Evolutionary conservation across 2,888 invertebrate species (phyloP).

Genomic region (Caenorhabditis japonica): DNA sequence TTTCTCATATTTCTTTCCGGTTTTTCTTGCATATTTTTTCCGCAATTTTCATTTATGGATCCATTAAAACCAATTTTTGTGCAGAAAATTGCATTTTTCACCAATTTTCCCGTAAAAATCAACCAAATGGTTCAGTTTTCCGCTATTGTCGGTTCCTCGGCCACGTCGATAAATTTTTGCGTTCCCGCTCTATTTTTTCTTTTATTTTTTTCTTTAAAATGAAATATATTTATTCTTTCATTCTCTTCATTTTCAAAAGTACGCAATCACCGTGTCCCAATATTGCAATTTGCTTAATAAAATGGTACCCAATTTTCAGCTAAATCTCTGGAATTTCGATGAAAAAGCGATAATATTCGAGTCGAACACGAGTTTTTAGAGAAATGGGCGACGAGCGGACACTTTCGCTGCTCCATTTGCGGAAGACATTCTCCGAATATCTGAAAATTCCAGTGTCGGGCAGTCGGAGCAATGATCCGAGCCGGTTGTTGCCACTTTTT

Average conservation of each 20-base stretch:
- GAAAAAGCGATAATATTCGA: too few relatives aligned
- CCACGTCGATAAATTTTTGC: background rate
- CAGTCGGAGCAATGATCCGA: constrained; percentile 86
- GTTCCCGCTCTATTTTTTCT: background rate
- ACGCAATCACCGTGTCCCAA: too few relatives aligned
- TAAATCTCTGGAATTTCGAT: too few relatives aligned
- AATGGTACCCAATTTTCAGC: background rate
- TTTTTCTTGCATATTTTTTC: too few relatives aligned
- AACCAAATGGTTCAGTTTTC: too few relatives aligned
- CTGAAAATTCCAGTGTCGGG: constrained; percentile 83
- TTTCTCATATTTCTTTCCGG: too few relatives aligned
- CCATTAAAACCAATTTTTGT: too few relatives aligned
- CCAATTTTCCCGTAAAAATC: background rate
- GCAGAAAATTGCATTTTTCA: too few relatives aligned
- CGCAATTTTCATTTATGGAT: too few relatives aligned
- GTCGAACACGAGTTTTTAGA: background rate
- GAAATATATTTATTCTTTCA: constrained; percentile 1
- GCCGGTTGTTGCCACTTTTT: constrained; percentile 96
- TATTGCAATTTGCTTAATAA: background rate
- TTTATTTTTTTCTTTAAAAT: background rate
- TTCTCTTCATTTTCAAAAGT: background rate
- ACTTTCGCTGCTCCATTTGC: constrained; percentile 93
- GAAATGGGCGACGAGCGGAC: constrained; percentile 79
- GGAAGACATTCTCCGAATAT: constrained; percentile 95
- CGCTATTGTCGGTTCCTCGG: background rate